Evolutionary conservation across 2,888 invertebrate species (phyloP).

Genomic region (Spilosoma lubricipeda): DNA sequence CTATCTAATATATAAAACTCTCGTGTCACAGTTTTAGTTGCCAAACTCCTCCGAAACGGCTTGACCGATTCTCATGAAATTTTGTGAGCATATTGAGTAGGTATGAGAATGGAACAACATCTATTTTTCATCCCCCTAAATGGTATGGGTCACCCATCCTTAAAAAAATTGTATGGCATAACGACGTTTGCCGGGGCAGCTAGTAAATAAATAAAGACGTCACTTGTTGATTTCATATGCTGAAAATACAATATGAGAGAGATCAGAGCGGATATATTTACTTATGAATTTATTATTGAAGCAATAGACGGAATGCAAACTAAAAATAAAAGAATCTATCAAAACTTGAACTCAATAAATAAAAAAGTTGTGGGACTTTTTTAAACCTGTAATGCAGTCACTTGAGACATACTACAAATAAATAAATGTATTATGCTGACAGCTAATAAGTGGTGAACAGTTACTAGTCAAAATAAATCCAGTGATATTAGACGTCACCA

Average conservation of each 20-base stretch:
- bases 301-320: not conserved
- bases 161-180: too few relatives aligned
- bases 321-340: not conserved
- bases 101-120: too few relatives aligned
- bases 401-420: slow-evolving; percentile 48
- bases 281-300: not conserved
- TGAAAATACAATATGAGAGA: not conserved
- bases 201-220: too few relatives aligned
- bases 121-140: too few relatives aligned
- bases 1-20: too few relatives aligned
- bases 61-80: too few relatives aligned
- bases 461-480: slow-evolving; percentile 62
- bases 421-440: slow-evolving; percentile 55
- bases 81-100: too few relatives aligned
- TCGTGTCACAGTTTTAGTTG: too few relatives aligned
- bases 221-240: not conserved
- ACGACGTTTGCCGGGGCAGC: too few relatives aligned
- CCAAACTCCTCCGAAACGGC: too few relatives aligned
- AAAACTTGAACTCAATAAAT: not conserved
- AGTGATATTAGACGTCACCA: slow-evolving; percentile 55
- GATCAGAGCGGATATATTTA: not conserved
- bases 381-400: slow-evolving; percentile 11
- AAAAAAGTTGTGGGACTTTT: not conserved
- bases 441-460: slow-evolving; percentile 61
- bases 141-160: too few relatives aligned